Evolutionary conservation across 2,797 vertebrate genomes (phyloP).

Genomic region (Hirundo rustica): DNA sequence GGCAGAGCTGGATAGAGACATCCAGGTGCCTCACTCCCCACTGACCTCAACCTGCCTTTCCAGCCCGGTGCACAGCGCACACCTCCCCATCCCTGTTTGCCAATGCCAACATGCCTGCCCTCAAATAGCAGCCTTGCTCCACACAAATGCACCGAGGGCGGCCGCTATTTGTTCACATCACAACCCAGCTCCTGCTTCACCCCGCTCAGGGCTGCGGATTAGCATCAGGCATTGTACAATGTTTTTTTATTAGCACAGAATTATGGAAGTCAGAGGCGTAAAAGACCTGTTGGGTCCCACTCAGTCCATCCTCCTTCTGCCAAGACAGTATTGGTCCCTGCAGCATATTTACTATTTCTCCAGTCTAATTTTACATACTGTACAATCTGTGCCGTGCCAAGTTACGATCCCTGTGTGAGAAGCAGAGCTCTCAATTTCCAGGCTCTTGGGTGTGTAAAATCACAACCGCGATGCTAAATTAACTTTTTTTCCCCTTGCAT

Average conservation of each 20-base stretch:
- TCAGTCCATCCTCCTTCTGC: conserved; percentile 67
- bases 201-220: not conserved
- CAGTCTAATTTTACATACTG: conserved; percentile 64
- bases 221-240: not conserved
- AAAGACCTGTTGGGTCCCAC: conserved; percentile 69
- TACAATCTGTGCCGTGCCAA: conserved; percentile 63
- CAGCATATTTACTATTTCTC: conserved; percentile 60
- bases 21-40: fast-evolving
- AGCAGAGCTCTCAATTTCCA: conserved; percentile 58
- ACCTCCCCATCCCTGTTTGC: not conserved
- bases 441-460: conserved; percentile 72
- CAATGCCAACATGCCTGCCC: fast-evolving
- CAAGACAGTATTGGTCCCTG: conserved; percentile 68
- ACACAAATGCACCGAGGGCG: fast-evolving
- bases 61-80: fast-evolving
- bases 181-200: not conserved
- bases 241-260: conserved; percentile 48
- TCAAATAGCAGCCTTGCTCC: not conserved
- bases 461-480: conserved; percentile 63
- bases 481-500: conserved; percentile 48
- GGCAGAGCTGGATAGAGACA: not conserved
- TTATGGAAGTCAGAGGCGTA: conserved; percentile 62
- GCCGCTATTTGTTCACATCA: not conserved
- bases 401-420: conserved; percentile 59
- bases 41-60: not conserved